Conservation (phyloP, 2,113 vertebrate genomes). For the Empidonax alnorum region DNA sequence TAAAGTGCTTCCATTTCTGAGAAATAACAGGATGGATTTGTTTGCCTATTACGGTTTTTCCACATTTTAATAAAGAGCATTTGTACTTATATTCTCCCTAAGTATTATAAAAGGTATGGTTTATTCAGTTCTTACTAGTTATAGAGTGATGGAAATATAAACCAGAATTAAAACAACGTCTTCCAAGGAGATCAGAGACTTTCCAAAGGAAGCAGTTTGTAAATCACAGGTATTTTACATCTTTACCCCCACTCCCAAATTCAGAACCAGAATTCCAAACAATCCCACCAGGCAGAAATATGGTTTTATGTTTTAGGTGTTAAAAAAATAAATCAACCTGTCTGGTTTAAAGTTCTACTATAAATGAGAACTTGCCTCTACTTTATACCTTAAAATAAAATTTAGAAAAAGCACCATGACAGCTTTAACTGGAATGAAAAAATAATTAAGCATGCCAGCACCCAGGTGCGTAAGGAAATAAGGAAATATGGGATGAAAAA, state of each 20-base stretch:
- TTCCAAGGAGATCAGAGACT: slow-evolving; percentile 7
- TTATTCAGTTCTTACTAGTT: not conserved
- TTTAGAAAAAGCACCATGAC: not conserved
- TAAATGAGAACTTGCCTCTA: not conserved
- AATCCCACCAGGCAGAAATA: not conserved
- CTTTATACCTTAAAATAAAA: not conserved
- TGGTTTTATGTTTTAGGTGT: not conserved
- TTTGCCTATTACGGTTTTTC: slow-evolving; percentile 14
- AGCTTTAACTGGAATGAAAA: slow-evolving; percentile 1
- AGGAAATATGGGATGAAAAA: not conserved
- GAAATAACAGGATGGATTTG: slow-evolving; percentile 12
- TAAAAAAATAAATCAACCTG: not conserved
- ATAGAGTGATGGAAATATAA: not conserved
- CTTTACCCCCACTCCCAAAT: not conserved
- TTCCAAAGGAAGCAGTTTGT: not conserved
- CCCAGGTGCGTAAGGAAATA: not conserved
- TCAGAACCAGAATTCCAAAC: not conserved
- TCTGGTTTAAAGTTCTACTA: not conserved
- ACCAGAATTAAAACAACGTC: not conserved
- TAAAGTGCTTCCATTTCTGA: not conserved
- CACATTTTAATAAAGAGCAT: slow-evolving; percentile 30
- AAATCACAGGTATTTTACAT: slow-evolving; percentile 19
- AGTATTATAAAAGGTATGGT: not conserved
- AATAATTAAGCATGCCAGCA: not conserved
- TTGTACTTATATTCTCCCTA: not conserved